Base-by-base conservation (phyloP, 1,140 invertebrate genomes). In the Leptinotarsa undecemlineata region DNA sequence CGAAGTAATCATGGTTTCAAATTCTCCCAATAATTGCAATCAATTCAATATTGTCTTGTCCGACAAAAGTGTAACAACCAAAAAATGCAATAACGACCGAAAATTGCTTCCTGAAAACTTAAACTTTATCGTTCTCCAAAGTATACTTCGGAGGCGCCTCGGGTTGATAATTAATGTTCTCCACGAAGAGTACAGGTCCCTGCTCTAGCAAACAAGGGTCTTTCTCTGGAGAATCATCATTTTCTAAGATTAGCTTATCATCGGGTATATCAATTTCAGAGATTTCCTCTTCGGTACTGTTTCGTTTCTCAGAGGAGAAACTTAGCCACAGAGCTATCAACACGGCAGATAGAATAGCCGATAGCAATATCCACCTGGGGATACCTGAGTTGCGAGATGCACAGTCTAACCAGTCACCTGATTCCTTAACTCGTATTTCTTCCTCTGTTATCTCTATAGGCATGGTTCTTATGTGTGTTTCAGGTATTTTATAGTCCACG, bases 401-500 rank as follows among this genome's bases (percentile, higher is more conserved):
- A 68, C 81, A 82, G 64, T 82, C 80, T 42, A 82, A 75, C 81
- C 81, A 82, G 75, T 81, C 78, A 26, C 78, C 77, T 60, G 20
- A 74, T n/a, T 69, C 68, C 13, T 76, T 70, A 13, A 74, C 67
- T 14, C 62, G 67, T 13, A 75, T 51, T 20, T 68, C 69, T 72
- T 78, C 75, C 47, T 78, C 72, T 0, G 77, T 70, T 21, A 74
- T 64, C 61, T 78, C 75, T 57, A 82, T 82, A n/a, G 81, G 81
- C 77, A 82, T 78, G 19, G 81, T 82, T 33, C 77, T 75, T 23
- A 81, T 80, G 60, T 77, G 76, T 15, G 81, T 77, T 74, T 81
- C 81, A 11, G 81, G 81, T 64, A 82, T 82, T 76, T 82, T 82
- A 60, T 82, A 82, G 62, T 82, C 78, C 42, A 79, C 66, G 21